Evolutionary conservation across 1,140 invertebrate species (phyloP).

Genomic region (Trialeurodes vaporariorum): DNA sequence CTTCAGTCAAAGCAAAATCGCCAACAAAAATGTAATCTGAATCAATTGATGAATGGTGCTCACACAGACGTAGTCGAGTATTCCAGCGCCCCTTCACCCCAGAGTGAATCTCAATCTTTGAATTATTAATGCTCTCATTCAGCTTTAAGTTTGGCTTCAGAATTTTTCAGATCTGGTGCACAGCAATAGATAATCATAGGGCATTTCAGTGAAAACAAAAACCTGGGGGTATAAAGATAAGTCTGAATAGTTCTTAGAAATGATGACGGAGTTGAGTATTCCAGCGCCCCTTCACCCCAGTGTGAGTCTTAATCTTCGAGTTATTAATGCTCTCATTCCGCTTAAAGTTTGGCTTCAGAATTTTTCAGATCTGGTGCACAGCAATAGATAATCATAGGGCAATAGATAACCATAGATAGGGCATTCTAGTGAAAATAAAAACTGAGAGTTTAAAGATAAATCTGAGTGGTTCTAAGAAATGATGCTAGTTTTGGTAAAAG

Average conservation of each 20-base stretch:
- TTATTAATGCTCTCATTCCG: background rate
- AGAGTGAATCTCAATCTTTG: no score
- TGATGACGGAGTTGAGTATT: no score
- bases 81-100: no score
- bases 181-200: background rate
- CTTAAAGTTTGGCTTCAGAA: background rate
- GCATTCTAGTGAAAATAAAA: no score
- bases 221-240: background rate
- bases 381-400: background rate
- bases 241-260: no score
- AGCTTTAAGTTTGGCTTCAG: background rate
- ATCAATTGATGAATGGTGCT: background rate
- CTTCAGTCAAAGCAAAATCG: background rate
- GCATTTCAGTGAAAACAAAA: background rate
- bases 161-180: background rate
- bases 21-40: background rate
- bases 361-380: background rate
- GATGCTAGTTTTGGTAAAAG: no score
- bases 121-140: background rate
- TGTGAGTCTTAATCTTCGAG: no score
- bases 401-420: background rate
- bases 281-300: no score
- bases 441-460: no score
- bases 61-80: no score
- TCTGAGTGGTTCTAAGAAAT: no score